These are phyloP conservation scores for Megaleporinus macrocephalus DNA, from an alignment of 2,113 vertebrate species.

Conservation along the genomic window DNA sequence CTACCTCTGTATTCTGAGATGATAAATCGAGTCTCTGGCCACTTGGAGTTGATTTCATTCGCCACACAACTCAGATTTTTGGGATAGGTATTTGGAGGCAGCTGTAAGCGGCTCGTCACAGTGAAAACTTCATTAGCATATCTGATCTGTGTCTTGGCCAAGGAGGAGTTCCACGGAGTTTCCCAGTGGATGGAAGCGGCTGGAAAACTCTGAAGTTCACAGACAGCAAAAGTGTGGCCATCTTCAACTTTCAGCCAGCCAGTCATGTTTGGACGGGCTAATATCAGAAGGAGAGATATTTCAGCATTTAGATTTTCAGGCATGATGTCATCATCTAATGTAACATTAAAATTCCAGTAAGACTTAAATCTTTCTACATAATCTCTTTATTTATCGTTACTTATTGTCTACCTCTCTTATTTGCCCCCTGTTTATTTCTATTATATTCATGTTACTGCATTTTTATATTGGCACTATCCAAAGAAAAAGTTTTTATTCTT, in stretches of 20 bases:
- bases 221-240: constrained; percentile 33
- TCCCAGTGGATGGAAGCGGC: constrained; percentile 69
- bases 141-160: fast-evolving
- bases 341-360: too few species aligned
- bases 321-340: background rate
- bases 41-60: background rate
- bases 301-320: background rate
- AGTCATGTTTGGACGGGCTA: background rate
- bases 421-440: too few species aligned
- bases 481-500: too few species aligned
- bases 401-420: too few species aligned
- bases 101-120: constrained; percentile 58
- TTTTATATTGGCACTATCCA: too few species aligned
- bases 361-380: too few species aligned
- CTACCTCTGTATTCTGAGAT: constrained; percentile 1
- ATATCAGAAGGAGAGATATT: background rate
- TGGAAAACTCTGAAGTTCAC: constrained; percentile 63
- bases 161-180: background rate
- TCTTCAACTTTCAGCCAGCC: background rate
- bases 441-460: too few species aligned
- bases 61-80: constrained; percentile 63
- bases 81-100: constrained; percentile 17
- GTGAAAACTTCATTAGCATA: constrained; percentile 24
- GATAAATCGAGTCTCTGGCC: background rate
- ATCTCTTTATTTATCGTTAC: too few species aligned